These are phyloP conservation scores for Urocolius indicus DNA, from an alignment of 2,113 vertebrate genomes.

Conservation along the genomic window DNA sequence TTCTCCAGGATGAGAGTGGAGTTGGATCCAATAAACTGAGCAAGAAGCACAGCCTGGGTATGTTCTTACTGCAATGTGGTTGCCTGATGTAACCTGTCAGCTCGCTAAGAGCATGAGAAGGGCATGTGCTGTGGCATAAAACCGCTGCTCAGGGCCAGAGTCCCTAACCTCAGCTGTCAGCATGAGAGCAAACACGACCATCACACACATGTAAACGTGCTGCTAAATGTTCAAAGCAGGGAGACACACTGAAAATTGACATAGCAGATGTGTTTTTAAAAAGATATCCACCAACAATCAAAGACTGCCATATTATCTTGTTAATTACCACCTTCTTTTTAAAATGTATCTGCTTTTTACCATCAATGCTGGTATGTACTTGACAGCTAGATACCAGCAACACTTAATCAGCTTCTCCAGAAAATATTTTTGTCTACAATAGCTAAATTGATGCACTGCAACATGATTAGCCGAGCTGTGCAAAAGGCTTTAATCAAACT, in stretches of 20 bases:
- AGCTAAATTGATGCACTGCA: constrained; percentile 18
- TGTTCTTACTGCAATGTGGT: not conserved
- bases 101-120: not conserved
- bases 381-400: constrained; percentile 11
- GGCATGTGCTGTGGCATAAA: rapidly evolving
- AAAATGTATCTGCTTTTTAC: constrained; percentile 5
- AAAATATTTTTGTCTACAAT: constrained; percentile 11
- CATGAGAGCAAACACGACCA: not conserved
- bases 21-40: not conserved
- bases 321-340: not conserved
- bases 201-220: not conserved
- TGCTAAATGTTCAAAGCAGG: not conserved
- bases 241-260: not conserved
- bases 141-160: not conserved
- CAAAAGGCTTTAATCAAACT: constrained; percentile 53
- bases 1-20: not conserved
- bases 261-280: not conserved
- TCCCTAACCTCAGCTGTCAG: not conserved
- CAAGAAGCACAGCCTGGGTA: not conserved
- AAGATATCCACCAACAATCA: not conserved
- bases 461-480: not conserved
- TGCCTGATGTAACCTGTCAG: not conserved
- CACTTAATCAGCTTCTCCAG: constrained; percentile 52
- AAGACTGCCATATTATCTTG: not conserved
- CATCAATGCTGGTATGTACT: constrained; percentile 29